Evolutionary conservation across 1,140 invertebrate species (phyloP).

Genomic region (Lepeophtheirus salmonis): DNA sequence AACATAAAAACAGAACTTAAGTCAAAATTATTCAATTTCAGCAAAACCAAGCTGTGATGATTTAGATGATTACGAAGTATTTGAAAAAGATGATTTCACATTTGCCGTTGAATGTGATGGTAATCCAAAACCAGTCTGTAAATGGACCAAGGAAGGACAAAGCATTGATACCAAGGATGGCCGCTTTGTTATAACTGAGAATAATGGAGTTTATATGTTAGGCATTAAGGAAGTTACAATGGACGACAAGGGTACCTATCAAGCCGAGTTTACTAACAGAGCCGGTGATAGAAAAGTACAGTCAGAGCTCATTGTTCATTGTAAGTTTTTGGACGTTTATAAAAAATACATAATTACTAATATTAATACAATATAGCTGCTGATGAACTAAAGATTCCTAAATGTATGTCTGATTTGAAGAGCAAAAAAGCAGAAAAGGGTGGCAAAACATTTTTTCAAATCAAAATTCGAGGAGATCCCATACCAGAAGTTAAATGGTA

Average conservation of each 20-base stretch:
- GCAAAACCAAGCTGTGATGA: conserved; percentile 48
- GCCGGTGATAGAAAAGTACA: conserved; percentile 38
- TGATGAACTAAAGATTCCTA: conserved; percentile 23
- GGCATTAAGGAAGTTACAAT: conserved; percentile 32
- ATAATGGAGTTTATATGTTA: conserved; percentile 49
- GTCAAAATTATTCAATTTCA: too few species aligned
- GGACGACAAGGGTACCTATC: conserved; percentile 36
- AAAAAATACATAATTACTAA: too few species aligned
- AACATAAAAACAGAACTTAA: too few species aligned
- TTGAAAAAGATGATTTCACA: conserved; percentile 47
- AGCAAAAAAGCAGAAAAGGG: conserved; percentile 22
- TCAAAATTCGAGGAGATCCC: conserved; percentile 22
- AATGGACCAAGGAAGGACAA: conserved; percentile 51
- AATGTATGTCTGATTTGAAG: conserved; percentile 22
- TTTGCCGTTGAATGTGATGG: conserved; percentile 51
- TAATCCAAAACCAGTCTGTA: conserved; percentile 48
- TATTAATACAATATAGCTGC: conserved; percentile 18
- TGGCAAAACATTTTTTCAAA: conserved; percentile 22
- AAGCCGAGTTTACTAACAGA: conserved; percentile 35
- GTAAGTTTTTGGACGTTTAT: conserved; percentile 39
- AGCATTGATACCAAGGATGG: conserved; percentile 38
- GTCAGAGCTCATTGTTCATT: conserved; percentile 45
- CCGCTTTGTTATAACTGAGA: conserved; percentile 38
- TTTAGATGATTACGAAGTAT: conserved; percentile 49
- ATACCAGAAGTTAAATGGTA: conserved; percentile 24